A percentile compares a stretch with the other conserved stretches of the same genome.
These are phyloP conservation scores for Protaetia brevitarsis DNA, from an alignment of 1,140 invertebrate species.

Conservation along the genomic window DNA sequence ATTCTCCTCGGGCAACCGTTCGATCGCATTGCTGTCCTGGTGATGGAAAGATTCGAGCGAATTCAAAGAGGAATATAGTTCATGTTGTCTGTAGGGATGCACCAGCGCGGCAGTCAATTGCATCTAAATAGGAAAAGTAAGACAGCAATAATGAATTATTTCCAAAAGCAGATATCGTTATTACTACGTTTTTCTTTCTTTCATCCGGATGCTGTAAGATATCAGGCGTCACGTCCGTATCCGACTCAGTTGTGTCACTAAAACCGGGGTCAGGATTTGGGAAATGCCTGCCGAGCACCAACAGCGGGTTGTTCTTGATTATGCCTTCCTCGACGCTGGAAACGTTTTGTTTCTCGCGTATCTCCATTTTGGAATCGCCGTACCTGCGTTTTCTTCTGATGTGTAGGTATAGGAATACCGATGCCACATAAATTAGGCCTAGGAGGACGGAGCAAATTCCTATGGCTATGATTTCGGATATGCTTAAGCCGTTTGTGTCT, in stretches of 20 bases:
- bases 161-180: neutral
- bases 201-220: slow-evolving; percentile 41
- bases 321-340: slow-evolving; percentile 57
- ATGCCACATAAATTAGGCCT: slow-evolving; percentile 78
- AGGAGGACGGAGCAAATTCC: slow-evolving; percentile 75
- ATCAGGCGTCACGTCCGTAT: slow-evolving; percentile 42
- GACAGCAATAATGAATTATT: slow-evolving; percentile 1
- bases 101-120: slow-evolving; percentile 67
- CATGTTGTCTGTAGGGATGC: slow-evolving; percentile 56
- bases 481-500: slow-evolving; percentile 54
- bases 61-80: neutral
- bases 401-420: slow-evolving; percentile 76
- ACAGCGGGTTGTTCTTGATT: slow-evolving; percentile 73
- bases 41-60: slow-evolving; percentile 33
- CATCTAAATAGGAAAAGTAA: slow-evolving; percentile 52
- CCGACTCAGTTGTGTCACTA: slow-evolving; percentile 52
- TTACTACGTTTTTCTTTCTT: slow-evolving; percentile 37
- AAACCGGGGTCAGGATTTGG: slow-evolving; percentile 44
- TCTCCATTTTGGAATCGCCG: slow-evolving; percentile 23
- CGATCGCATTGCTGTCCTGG: slow-evolving; percentile 57
- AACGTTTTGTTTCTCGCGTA: slow-evolving; percentile 38
- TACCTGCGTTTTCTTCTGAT: slow-evolving; percentile 49
- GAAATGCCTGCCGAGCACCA: slow-evolving; percentile 60
- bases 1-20: slow-evolving; percentile 75
- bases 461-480: slow-evolving; percentile 76